Conservation (phyloP, 1,140 invertebrate species). For the Eriocheir sinensis region DNA sequence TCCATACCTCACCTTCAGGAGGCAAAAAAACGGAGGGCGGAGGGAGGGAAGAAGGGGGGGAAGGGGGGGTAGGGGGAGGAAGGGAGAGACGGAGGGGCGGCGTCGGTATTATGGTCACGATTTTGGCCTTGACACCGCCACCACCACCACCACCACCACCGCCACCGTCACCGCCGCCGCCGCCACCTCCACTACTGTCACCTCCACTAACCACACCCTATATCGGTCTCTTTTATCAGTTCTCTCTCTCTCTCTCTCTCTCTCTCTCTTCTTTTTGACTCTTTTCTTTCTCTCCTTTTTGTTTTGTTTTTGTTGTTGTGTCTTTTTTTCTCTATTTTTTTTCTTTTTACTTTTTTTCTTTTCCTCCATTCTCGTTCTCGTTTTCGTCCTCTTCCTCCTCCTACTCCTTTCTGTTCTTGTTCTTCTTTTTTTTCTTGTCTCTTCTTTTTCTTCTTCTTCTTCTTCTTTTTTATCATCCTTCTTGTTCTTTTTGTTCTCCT, state of each 20-base stretch:
- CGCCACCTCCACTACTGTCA: not conserved
- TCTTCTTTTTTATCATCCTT: not conserved
- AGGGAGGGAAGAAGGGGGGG: not conserved
- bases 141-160: not conserved
- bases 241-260: too few relatives aligned
- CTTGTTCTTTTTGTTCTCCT: not conserved
- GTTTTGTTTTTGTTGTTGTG: constrained; percentile 8
- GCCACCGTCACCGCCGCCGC: not conserved
- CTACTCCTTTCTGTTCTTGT: not conserved
- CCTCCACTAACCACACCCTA: not conserved
- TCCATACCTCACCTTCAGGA: constrained; percentile 10
- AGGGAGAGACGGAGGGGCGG: not conserved
- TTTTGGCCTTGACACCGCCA: not conserved
- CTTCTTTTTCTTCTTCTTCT: not conserved
- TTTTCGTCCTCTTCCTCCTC: not conserved
- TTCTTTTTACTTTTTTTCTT: not conserved
- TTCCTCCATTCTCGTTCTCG: not conserved
- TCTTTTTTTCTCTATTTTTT: not conserved
- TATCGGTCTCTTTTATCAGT: not conserved
- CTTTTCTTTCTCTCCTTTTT: too few relatives aligned
- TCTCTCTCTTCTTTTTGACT: not conserved
- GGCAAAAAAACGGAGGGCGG: not conserved
- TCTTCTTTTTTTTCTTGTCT: not conserved
- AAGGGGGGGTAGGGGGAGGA: too few relatives aligned
- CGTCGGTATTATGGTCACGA: constrained; percentile 7